These are phyloP conservation scores for Drosophila kikkawai DNA, from an alignment of 1,140 invertebrate genomes.

Conservation along the genomic window DNA sequence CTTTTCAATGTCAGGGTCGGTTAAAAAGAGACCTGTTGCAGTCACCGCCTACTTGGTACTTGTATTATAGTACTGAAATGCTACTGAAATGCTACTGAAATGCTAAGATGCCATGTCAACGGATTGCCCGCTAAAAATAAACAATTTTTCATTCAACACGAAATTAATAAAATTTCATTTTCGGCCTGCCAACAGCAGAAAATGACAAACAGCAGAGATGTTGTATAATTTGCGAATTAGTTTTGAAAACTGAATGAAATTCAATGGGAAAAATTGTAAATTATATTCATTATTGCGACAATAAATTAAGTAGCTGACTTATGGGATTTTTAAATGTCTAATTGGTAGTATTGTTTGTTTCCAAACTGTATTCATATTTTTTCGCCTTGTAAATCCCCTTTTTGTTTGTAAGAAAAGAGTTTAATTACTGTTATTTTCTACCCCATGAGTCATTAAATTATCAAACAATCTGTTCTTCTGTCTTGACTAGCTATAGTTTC, in stretches of 20 bases:
- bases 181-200: constrained; percentile 12
- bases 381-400: background rate
- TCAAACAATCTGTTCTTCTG: constrained; percentile 1
- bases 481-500: background rate
- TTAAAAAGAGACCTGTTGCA: constrained; percentile 29
- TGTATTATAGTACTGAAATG: constrained; percentile 2
- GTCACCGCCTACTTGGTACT: background rate
- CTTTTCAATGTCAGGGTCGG: constrained; percentile 60
- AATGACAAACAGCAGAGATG: background rate
- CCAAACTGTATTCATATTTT: background rate
- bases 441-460: constrained; percentile 15
- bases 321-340: background rate
- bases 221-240: constrained; percentile 16
- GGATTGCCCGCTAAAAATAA: constrained; percentile 38
- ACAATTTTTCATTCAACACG: constrained; percentile 19
- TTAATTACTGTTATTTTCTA: background rate
- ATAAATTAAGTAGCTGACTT: background rate
- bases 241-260: constrained; percentile 15
- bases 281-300: background rate
- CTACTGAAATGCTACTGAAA: background rate
- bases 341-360: background rate
- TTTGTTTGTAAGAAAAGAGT: background rate
- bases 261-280: background rate
- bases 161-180: constrained; percentile 39
- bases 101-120: constrained; percentile 53